Conservation (phyloP, 2,888 invertebrate genomes). For the Lamellibrachia columna region DNA sequence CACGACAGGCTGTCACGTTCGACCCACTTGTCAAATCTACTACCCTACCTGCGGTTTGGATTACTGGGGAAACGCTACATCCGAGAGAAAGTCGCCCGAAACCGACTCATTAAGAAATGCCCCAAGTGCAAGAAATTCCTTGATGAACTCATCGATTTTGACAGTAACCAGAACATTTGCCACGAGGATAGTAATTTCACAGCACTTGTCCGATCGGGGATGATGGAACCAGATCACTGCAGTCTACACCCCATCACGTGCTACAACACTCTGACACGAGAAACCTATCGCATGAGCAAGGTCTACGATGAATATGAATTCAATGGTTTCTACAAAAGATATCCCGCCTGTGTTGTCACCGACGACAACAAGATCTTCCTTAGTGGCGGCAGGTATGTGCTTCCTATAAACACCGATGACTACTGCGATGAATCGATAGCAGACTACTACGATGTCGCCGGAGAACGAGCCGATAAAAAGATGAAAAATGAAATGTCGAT, state of each 20-base stretch:
- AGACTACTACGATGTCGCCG: no score
- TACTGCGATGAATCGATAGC: constrained; percentile 48
- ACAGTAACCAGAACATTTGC: constrained; percentile 53
- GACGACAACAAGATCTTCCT: constrained; percentile 58
- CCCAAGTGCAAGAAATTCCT: constrained; percentile 49
- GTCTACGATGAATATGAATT: constrained; percentile 52
- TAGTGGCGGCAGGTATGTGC: constrained; percentile 62
- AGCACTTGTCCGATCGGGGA: constrained; percentile 56
- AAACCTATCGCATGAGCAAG: constrained; percentile 58
- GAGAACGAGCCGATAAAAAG: constrained; percentile 51
- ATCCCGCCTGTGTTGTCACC: constrained; percentile 59
- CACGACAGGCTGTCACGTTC: constrained; percentile 47
- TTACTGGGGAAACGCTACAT: constrained; percentile 51
- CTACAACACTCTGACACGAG: constrained; percentile 60
- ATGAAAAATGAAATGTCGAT: constrained; percentile 60
- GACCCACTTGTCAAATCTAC: constrained; percentile 50
- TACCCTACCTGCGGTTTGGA: constrained; percentile 54
- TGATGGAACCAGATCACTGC: constrained; percentile 62
- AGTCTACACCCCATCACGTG: constrained; percentile 60
- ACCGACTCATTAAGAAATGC: constrained; percentile 40
- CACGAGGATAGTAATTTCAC: constrained; percentile 51
- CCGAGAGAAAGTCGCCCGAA: constrained; percentile 47
- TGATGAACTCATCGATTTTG: constrained; percentile 51
- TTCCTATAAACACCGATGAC: constrained; percentile 51
- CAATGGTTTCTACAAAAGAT: constrained; percentile 57